Evolutionary conservation across 2,888 invertebrate species (phyloP).

Genomic region (Euzophera pinguis): DNA sequence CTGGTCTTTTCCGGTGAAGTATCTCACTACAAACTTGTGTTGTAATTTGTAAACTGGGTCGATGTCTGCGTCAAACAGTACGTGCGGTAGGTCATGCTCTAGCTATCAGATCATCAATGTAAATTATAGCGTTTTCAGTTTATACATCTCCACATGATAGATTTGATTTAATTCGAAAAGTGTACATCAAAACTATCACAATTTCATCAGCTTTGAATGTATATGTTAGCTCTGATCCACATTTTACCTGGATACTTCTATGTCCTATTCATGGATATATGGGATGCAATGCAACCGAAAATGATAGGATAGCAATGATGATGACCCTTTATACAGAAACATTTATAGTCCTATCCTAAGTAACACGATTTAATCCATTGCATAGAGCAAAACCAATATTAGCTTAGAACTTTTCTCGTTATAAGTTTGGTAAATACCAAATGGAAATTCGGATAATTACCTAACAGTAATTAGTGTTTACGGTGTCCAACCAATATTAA

Average conservation of each 20-base stretch:
- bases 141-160: too few relatives aligned
- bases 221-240: too few relatives aligned
- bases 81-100: slow-evolving; percentile 43
- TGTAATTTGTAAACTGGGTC: background rate
- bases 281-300: too few relatives aligned
- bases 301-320: too few relatives aligned
- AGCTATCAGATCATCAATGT: slow-evolving; percentile 27
- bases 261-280: too few relatives aligned
- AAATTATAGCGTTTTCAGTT: slow-evolving; percentile 18
- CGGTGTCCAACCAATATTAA: background rate
- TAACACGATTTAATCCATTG: background rate
- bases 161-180: too few relatives aligned
- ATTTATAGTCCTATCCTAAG: background rate
- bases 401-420: slow-evolving; percentile 27
- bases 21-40: background rate
- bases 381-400: background rate
- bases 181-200: too few relatives aligned
- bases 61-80: slow-evolving; percentile 9
- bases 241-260: too few relatives aligned
- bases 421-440: slow-evolving; percentile 16
- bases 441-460: background rate
- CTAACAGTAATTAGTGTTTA: slow-evolving; percentile 1
- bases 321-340: background rate
- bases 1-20: background rate
- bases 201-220: too few relatives aligned